These are phyloP conservation scores for Geococcyx californianus DNA, from an alignment of 2,113 vertebrate genomes.

Conservation along the genomic window DNA sequence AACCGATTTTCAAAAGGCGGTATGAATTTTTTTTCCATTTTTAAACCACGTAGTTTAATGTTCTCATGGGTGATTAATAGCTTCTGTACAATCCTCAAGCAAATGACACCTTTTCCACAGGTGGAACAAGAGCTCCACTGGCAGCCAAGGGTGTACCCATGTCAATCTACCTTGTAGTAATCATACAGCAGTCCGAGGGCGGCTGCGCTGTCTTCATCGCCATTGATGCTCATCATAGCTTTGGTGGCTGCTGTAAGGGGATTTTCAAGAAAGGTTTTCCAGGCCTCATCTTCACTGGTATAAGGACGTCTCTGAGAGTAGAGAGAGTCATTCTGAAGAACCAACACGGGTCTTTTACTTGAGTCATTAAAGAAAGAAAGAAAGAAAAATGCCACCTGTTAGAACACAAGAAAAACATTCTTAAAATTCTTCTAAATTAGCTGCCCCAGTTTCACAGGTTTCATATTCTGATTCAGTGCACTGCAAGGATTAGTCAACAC, in stretches of 20 bases:
- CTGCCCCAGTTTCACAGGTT: background rate
- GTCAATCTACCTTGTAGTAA: conserved; percentile 90
- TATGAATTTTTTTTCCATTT: background rate
- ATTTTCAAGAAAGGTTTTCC: conserved; percentile 98
- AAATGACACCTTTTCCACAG: conserved; percentile 12
- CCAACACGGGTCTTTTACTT: conserved; percentile 95
- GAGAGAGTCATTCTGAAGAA: conserved; percentile 93
- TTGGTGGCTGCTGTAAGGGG: conserved; percentile 97
- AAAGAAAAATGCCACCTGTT: background rate
- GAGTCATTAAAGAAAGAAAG: background rate
- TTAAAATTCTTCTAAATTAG: background rate
- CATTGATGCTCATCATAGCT: conserved; percentile 99
- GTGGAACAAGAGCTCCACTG: background rate
- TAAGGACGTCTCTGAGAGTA: conserved; percentile 91
- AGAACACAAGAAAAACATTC: conserved; percentile 11
- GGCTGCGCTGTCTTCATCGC: conserved; percentile 95
- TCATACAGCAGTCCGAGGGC: conserved; percentile 95
- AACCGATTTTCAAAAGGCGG: background rate
- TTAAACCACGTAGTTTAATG: background rate
- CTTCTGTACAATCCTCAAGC: conserved; percentile 1
- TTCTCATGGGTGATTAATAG: conserved; percentile 25
- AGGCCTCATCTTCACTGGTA: conserved; percentile 96
- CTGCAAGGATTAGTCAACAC: conserved; percentile 22
- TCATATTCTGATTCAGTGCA: background rate
- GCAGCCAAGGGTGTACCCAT: background rate